Percentiles rank a stretch among this genome's conserved stretches.
Conservation (phyloP, 2,113 vertebrate species). For the Meleagris gallopavo region DNA sequence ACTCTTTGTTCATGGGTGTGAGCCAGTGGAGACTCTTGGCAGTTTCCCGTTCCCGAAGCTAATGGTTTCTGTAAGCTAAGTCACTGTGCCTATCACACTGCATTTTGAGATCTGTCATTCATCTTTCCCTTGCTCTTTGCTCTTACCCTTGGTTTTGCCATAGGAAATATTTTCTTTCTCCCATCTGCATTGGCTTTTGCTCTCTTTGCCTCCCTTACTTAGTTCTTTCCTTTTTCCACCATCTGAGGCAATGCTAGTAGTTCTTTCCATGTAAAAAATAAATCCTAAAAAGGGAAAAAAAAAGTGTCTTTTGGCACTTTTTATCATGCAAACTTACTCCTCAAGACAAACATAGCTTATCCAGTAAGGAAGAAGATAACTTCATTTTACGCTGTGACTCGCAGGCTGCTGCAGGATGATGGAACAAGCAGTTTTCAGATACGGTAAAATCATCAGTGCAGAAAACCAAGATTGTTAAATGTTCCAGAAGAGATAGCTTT, state of each 20-base stretch:
- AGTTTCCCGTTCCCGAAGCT: background rate
- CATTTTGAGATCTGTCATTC: background rate
- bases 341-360: background rate
- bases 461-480: background rate
- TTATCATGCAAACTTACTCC: background rate
- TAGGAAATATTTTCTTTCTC: background rate
- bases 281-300: background rate
- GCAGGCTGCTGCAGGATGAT: background rate
- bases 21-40: background rate
- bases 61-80: background rate
- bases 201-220: background rate
- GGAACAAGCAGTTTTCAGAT: background rate
- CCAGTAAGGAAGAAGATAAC: background rate
- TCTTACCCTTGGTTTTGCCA: background rate
- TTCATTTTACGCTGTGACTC: background rate
- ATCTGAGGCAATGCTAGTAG: background rate
- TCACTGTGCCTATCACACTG: background rate
- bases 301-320: background rate
- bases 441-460: background rate
- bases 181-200: accelerated
- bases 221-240: background rate
- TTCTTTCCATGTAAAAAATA: background rate
- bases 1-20: background rate
- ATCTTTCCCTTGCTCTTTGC: background rate
- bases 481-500: background rate